Evolutionary conservation across 2,113 vertebrate species (phyloP).

Genomic region (Pluvialis apricaria): DNA sequence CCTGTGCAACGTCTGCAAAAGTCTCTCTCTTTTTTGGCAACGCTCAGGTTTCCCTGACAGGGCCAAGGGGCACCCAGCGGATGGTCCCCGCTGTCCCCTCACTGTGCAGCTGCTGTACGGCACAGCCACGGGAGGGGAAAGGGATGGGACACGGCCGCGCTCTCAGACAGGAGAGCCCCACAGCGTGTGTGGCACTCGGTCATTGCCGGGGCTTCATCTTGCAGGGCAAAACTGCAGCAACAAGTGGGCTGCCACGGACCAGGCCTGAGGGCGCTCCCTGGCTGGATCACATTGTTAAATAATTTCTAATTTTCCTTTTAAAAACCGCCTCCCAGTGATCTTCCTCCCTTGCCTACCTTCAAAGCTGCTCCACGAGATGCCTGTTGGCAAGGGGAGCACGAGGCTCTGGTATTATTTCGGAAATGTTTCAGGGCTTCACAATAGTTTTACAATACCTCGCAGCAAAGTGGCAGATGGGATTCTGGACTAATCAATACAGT

Average conservation of each 20-base stretch:
- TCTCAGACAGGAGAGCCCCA: rapidly evolving
- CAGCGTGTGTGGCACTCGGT: too few relatives aligned
- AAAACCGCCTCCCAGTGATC: neutral
- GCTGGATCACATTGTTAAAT: neutral
- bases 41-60: rapidly evolving
- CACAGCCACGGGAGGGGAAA: neutral
- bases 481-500: neutral
- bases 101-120: neutral
- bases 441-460: neutral
- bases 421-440: neutral
- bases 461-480: neutral
- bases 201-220: neutral
- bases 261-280: neutral
- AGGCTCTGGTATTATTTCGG: neutral
- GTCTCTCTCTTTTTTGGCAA: neutral
- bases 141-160: rapidly evolving
- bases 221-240: neutral
- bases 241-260: neutral
- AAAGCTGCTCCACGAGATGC: neutral
- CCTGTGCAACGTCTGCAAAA: neutral
- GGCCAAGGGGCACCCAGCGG: neutral
- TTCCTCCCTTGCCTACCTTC: neutral
- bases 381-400: neutral
- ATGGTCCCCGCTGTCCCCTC: neutral
- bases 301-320: neutral